Evolutionary conservation across 2,113 vertebrate species (phyloP).

Genomic region (Spheniscus mendiculus): DNA sequence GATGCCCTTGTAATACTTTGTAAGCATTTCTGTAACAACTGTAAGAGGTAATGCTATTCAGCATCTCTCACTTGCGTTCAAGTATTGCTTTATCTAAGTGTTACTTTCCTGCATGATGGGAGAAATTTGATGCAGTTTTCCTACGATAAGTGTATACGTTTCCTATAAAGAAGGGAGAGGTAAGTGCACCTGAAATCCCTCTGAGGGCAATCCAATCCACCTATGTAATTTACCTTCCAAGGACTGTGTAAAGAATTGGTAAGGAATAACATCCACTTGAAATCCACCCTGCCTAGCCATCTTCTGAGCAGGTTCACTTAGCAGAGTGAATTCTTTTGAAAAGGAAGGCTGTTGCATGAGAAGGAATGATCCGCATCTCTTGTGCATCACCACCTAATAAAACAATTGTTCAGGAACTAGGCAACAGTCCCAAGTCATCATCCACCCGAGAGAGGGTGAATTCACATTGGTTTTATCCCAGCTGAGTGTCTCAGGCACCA

Average conservation of each 20-base stretch:
- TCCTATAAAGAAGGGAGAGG: not conserved
- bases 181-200: not conserved
- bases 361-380: not conserved
- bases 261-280: not conserved
- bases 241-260: not conserved
- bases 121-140: not conserved
- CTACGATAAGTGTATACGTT: accelerated
- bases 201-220: not conserved
- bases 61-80: not conserved
- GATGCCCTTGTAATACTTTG: not conserved
- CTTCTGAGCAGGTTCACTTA: not conserved
- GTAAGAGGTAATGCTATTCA: not conserved
- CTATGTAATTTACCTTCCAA: not conserved
- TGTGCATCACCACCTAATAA: not conserved
- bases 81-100: not conserved
- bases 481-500: not conserved
- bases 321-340: not conserved
- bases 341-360: not conserved
- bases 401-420: not conserved
- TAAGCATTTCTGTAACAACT: not conserved
- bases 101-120: not conserved
- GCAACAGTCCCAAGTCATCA: not conserved
- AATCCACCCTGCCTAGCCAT: not conserved
- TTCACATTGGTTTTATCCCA: not conserved
- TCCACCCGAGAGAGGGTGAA: not conserved